Conservation (phyloP, 2,113 vertebrate genomes). For the Megaceryle maxima region DNA sequence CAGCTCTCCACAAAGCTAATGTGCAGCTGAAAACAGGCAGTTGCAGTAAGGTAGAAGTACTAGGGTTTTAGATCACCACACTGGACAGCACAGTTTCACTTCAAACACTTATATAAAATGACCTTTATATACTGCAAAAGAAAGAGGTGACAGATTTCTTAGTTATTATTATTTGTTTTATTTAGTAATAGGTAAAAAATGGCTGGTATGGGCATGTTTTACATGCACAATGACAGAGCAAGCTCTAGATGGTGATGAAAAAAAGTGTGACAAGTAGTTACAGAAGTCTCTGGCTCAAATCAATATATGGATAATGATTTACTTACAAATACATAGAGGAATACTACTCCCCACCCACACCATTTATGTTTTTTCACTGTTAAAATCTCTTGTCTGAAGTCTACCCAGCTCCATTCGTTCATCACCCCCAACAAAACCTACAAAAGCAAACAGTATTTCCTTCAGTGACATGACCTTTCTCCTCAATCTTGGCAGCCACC, state of each 20-base stretch:
- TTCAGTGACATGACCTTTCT: not conserved
- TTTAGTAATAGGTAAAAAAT: not conserved
- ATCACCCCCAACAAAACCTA: not conserved
- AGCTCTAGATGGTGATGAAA: not conserved
- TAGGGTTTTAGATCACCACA: not conserved
- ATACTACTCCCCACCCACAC: not conserved
- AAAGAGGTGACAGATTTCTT: not conserved
- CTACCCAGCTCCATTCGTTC: not conserved
- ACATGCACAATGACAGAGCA: fast-evolving
- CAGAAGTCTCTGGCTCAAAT: not conserved
- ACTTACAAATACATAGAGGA: not conserved
- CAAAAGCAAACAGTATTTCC: not conserved
- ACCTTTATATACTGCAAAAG: not conserved
- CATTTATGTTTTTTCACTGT: not conserved
- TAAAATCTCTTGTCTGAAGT: not conserved
- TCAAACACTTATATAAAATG: not conserved
- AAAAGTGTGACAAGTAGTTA: not conserved
- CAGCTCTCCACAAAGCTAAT: not conserved
- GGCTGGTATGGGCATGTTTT: not conserved
- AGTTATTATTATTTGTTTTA: not conserved
- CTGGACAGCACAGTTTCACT: not conserved
- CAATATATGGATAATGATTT: not conserved
- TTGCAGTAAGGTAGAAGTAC: not conserved
- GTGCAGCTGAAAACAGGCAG: not conserved
- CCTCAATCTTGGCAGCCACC: not conserved